Evolutionary conservation across 2,797 vertebrate genomes (phyloP), one percentile per base, ranked within the genome.

Genomic region (Sebastiscus albofasciatus): DNA sequence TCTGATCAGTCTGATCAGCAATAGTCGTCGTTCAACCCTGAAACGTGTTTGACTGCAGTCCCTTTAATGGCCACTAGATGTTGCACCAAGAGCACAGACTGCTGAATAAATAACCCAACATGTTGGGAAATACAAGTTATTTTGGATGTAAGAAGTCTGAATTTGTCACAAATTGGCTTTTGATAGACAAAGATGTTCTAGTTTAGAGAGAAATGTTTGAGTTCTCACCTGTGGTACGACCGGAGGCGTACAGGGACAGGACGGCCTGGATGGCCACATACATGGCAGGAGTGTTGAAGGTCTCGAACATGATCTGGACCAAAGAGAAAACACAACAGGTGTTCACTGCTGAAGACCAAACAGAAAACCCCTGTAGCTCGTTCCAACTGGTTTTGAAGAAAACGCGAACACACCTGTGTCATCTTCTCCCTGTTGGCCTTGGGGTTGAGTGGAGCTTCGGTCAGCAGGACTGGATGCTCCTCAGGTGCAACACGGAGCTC

Each of bases 261-360:
- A 99, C 98, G 39, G 98, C 98, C 96, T 99, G 98, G 94, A 99
- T 99, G 95, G 98, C 98, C 80, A 99, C 98, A 64, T 99, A 99
- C 98, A 99, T 99, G 95, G 98, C 98, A 49, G 98, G 98, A 42
- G 98, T 98, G 96, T 99, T 99, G 97, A 99, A 99, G 91, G 99
- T 99, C 97, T 99, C 99, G 0, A 99, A 99, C 99, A 99, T 99
- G 90, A 99, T 98, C 98, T 99, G 93, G 1, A 68, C 27, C 27
- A 29, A 29, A 29, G 27, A 29, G 27, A 29, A 29, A 29, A 29
- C 27, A 29, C 27, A 29, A 29, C 27, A 29, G 27, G 27, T 29
- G 27, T 29, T 29, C 31, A 31, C 31, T 31, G 31, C 31, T 31
- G 31, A 33, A 33, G 31, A 33, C 31, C 31, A 33, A 31, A 31